Evolutionary conservation across 2,113 vertebrate genomes (phyloP).

Genomic region (Salvelinus sp.): DNA sequence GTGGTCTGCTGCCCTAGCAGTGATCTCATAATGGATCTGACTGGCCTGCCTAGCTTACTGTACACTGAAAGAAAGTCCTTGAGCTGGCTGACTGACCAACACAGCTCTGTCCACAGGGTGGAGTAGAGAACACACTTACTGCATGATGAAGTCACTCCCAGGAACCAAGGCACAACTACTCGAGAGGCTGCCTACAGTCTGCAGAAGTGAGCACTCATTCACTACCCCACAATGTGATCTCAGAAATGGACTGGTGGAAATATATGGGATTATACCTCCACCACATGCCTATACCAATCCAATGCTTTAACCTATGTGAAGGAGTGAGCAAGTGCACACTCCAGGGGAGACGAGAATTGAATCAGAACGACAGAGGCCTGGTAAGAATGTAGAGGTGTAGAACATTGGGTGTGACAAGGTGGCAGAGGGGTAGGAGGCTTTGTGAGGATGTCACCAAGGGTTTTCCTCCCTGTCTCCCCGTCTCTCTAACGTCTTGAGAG

Average conservation of each 20-base stretch:
- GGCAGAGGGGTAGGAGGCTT: slow-evolving; percentile 45
- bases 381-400: slow-evolving; percentile 25
- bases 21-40: slow-evolving; percentile 51
- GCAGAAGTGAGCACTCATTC: neutral
- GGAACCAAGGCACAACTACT: neutral
- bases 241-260: neutral
- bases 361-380: slow-evolving; percentile 3
- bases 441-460: slow-evolving; percentile 68
- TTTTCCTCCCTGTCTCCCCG: slow-evolving; percentile 49
- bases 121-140: neutral
- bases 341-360: too few relatives aligned
- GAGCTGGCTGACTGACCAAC: slow-evolving; percentile 1
- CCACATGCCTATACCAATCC: too few relatives aligned
- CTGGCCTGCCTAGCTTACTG: neutral
- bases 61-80: slow-evolving; percentile 9
- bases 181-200: neutral
- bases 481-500: slow-evolving; percentile 35
- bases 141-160: neutral
- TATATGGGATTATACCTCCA: too few relatives aligned
- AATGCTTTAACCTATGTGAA: too few relatives aligned
- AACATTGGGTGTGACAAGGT: slow-evolving; percentile 59
- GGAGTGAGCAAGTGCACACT: too few relatives aligned
- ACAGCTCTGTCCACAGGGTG: neutral
- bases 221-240: neutral
- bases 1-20: slow-evolving; percentile 51